These are phyloP conservation scores for Calcarius lapponicus DNA, from an alignment of 2,797 vertebrate species.

Conservation along the genomic window DNA sequence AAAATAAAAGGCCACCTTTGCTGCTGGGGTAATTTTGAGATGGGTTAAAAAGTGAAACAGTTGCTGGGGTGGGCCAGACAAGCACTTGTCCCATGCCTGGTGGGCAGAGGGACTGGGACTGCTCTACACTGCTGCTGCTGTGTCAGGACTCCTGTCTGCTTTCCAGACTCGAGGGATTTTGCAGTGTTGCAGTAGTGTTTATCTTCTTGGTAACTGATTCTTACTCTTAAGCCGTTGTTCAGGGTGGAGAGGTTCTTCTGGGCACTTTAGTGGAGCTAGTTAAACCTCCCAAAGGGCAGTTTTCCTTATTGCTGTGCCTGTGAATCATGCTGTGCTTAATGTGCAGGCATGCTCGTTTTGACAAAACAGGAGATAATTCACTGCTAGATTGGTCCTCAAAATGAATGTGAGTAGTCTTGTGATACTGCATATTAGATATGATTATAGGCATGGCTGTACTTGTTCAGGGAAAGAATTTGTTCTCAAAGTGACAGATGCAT, in stretches of 20 bases:
- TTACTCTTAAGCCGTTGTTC: not conserved
- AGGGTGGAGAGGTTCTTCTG: not conserved
- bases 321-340: slow-evolving; percentile 32
- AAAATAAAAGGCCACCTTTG: not conserved
- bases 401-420: slow-evolving; percentile 1
- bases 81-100: rapidly evolving
- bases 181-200: not conserved
- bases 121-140: not conserved
- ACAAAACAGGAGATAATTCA: slow-evolving; percentile 45
- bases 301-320: not conserved
- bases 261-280: not conserved
- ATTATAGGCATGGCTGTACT: slow-evolving; percentile 11
- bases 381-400: slow-evolving; percentile 18
- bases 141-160: not conserved
- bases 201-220: not conserved
- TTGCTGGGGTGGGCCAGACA: not conserved
- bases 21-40: not conserved
- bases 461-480: slow-evolving; percentile 23
- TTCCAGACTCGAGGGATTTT: not conserved
- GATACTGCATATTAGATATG: not conserved
- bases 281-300: not conserved
- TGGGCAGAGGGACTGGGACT: not conserved
- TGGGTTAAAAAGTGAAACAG: not conserved
- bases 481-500: slow-evolving; percentile 26
- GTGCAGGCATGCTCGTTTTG: not conserved